Conservation (phyloP, 2,113 vertebrate species). For the Speoplatyrhinus poulsoni region DNA sequence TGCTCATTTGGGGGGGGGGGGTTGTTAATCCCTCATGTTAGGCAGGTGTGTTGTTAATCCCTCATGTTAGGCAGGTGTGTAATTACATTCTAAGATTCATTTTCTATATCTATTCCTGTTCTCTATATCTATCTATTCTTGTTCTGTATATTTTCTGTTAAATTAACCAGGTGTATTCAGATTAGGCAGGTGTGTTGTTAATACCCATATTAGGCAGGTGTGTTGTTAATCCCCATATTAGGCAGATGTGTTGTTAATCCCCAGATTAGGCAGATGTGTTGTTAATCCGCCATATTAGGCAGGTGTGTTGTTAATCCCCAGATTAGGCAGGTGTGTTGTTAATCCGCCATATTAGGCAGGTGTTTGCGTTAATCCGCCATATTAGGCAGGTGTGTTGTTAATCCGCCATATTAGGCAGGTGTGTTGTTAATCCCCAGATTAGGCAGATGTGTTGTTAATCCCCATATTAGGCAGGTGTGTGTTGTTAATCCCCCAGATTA, state of each 20-base stretch:
- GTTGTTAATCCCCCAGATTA: neutral
- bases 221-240: conserved; percentile 65
- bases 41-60: no score
- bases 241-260: no score
- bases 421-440: conserved; percentile 3
- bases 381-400: neutral
- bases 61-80: neutral
- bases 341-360: no score
- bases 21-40: neutral
- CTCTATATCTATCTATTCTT: no score
- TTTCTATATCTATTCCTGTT: no score
- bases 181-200: no score
- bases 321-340: neutral
- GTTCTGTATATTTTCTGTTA: no score
- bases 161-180: no score
- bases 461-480: conserved; percentile 62
- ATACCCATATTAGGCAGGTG: neutral
- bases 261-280: neutral
- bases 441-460: neutral
- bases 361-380: no score
- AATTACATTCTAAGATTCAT: no score
- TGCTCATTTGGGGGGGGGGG: no score
- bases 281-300: neutral
- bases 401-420: neutral
- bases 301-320: neutral